phyloP scores from a whole-genome alignment of 1,140 invertebrate species.

The Chymomyza costata region DNA sequence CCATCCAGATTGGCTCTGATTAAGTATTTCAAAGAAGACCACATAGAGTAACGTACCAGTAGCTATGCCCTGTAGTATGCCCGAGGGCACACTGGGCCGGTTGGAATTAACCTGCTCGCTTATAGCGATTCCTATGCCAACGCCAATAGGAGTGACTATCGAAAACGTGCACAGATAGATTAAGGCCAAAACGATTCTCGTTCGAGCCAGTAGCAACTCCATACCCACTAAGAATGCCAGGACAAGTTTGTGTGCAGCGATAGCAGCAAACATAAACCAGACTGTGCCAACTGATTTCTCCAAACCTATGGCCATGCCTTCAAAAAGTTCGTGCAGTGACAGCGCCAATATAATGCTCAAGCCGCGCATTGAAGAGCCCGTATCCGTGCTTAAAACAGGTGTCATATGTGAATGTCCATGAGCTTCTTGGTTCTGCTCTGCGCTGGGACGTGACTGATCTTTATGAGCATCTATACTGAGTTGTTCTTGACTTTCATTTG shows the following conservation, averaged over 20 bases:
- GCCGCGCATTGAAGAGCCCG: constrained; percentile 80
- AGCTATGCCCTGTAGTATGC: constrained; percentile 88
- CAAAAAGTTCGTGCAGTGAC: constrained; percentile 93
- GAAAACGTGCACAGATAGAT: constrained; percentile 86
- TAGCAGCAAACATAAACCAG: constrained; percentile 89
- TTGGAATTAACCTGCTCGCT: constrained; percentile 78
- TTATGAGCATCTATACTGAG: too few species aligned
- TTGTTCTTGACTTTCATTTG: constrained; percentile 20
- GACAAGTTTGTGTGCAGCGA: constrained; percentile 93
- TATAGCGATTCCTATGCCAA: constrained; percentile 82
- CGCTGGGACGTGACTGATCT: constrained; percentile 76
- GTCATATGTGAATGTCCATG: constrained; percentile 76
- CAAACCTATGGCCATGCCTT: constrained; percentile 92
- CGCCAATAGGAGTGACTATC: constrained; percentile 86
- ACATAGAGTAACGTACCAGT: constrained; percentile 92
- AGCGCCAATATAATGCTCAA: constrained; percentile 89
- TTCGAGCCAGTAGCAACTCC: constrained; percentile 83
- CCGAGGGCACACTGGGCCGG: constrained; percentile 79
- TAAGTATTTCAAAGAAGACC: constrained; percentile 93
- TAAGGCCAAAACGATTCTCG: constrained; percentile 79
- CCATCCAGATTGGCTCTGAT: constrained; percentile 84
- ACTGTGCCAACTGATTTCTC: constrained; percentile 82
- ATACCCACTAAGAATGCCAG: constrained; percentile 91
- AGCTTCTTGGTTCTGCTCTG: too few species aligned
- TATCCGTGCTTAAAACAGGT: constrained; percentile 53